These are phyloP conservation scores for Cyclopterus lumpus DNA, from an alignment of 2,797 vertebrate species.

Conservation along the genomic window DNA sequence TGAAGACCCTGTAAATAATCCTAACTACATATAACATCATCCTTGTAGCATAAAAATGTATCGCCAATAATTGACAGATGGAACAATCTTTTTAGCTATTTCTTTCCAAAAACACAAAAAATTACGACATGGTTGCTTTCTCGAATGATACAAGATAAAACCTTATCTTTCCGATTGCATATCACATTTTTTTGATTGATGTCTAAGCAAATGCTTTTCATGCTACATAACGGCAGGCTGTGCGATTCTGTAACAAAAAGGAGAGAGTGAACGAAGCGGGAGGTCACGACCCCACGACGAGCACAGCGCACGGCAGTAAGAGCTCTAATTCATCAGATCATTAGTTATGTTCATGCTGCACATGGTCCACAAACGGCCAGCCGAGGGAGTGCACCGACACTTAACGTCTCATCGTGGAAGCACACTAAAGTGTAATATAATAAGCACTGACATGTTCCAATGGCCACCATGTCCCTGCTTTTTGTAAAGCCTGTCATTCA, in stretches of 20 bases:
- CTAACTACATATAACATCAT: background rate
- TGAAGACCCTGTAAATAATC: background rate
- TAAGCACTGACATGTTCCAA: constrained; percentile 31
- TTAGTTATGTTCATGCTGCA: background rate
- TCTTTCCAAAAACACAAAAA: background rate
- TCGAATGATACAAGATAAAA: background rate
- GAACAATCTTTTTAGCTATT: background rate
- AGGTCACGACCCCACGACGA: background rate
- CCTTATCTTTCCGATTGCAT: background rate
- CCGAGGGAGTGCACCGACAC: too few species aligned
- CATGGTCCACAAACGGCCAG: background rate
- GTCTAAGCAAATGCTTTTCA: background rate
- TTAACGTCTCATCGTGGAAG: background rate
- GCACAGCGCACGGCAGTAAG: background rate
- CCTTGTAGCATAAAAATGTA: background rate
- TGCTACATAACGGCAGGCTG: background rate
- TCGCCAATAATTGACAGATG: background rate
- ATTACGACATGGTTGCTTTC: background rate
- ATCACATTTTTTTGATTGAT: background rate
- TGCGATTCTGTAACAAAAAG: background rate
- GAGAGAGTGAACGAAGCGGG: background rate
- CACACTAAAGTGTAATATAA: constrained; percentile 13
- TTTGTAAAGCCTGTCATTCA: constrained; percentile 42
- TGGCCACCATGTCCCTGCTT: constrained; percentile 12
- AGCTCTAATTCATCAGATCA: background rate